These are phyloP conservation scores for Drosophila baimaii DNA, from an alignment of 1,140 invertebrate species.

Conservation along the genomic window DNA sequence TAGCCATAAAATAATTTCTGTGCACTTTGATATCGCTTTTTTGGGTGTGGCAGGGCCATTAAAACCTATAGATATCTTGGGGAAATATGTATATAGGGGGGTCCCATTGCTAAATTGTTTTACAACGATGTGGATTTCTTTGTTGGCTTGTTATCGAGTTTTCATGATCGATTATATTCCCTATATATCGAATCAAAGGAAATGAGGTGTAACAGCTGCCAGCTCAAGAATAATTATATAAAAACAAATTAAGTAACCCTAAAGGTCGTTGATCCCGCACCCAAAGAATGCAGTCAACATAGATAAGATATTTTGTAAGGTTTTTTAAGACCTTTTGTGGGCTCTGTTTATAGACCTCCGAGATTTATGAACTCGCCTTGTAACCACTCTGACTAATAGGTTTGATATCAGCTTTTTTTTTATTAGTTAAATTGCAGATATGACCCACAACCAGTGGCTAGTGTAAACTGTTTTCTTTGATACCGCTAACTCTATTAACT, in stretches of 20 bases:
- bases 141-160: constrained; percentile 23
- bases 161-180: not conserved
- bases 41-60: constrained; percentile 31
- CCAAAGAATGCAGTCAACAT: not conserved
- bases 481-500: not conserved
- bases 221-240: not conserved
- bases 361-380: constrained; percentile 33
- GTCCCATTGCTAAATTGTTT: constrained; percentile 27
- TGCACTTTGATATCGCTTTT: not conserved
- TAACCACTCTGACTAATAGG: not conserved
- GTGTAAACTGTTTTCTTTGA: not conserved
- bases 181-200: not conserved
- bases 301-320: constrained; percentile 27
- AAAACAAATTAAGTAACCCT: too few species aligned
- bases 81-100: constrained; percentile 10
- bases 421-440: not conserved
- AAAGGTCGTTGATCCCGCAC: not conserved
- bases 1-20: constrained; percentile 19
- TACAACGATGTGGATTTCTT: constrained; percentile 16
- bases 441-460: not conserved
- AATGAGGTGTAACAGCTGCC: not conserved
- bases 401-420: not conserved
- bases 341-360: constrained; percentile 21
- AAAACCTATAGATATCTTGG: constrained; percentile 10
- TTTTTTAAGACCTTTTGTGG: constrained; percentile 9